Evolutionary conservation across 2,113 vertebrate species (phyloP).

Genomic region (Oncorhynchus gorbuscha): DNA sequence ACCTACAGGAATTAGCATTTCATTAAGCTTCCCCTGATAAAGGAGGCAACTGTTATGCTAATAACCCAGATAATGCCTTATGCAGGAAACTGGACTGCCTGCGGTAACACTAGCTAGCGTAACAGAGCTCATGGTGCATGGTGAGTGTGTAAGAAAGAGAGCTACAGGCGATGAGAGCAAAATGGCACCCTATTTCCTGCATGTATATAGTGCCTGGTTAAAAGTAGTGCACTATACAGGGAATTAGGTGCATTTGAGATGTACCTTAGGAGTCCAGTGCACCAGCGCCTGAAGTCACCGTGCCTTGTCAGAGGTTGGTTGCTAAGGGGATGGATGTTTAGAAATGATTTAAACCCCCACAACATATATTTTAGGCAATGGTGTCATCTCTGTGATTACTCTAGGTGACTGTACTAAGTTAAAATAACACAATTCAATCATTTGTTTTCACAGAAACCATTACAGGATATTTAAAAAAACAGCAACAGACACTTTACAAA

Average conservation of each 20-base stretch:
- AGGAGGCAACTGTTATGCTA: neutral
- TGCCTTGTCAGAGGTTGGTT: neutral
- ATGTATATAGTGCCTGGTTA: too few relatives aligned
- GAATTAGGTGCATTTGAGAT: too few relatives aligned
- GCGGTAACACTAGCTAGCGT: neutral
- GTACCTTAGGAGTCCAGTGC: too few relatives aligned
- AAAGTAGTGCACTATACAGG: too few relatives aligned
- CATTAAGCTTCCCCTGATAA: neutral
- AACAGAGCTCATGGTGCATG: neutral
- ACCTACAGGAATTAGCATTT: slow-evolving; percentile 4
- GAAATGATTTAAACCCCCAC: neutral
- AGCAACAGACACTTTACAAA: too few relatives aligned
- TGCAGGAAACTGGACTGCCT: neutral
- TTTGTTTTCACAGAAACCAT: neutral
- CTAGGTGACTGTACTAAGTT: neutral
- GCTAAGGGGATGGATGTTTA: neutral
- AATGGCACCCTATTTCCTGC: neutral
- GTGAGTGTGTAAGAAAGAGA: neutral
- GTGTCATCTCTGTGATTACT: neutral
- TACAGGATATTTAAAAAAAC: too few relatives aligned
- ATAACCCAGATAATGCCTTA: neutral
- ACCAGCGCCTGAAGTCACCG: neutral
- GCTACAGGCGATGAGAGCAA: neutral
- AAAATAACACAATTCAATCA: neutral
- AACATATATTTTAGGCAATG: neutral